Percentiles rank a stretch among this genome's conserved stretches.
Evolutionary conservation across 2,113 vertebrate genomes (phyloP).

Genomic region (Opisthocomus hoazin): DNA sequence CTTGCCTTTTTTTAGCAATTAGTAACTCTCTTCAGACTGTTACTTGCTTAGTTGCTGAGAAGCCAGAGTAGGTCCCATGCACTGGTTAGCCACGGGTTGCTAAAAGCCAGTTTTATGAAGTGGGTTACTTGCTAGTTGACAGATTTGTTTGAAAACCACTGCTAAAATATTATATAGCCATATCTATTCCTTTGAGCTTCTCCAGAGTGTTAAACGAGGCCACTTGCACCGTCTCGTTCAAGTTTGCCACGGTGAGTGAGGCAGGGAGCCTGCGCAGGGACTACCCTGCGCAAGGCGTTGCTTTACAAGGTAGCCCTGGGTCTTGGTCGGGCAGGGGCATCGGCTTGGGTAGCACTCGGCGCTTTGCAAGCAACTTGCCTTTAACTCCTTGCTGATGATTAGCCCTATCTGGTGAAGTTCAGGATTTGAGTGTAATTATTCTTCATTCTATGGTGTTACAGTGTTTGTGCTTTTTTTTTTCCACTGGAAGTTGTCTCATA

Average conservation of each 20-base stretch:
- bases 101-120: not conserved
- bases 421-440: not conserved
- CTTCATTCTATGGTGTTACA: not conserved
- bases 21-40: not conserved
- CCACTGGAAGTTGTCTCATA: not conserved
- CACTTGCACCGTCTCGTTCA: not conserved
- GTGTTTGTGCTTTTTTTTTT: not conserved
- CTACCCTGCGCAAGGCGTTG: rapidly evolving
- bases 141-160: not conserved
- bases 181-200: not conserved
- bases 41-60: not conserved
- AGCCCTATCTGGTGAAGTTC: not conserved
- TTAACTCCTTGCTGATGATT: not conserved
- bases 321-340: not conserved
- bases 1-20: not conserved
- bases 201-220: not conserved
- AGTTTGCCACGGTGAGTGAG: not conserved
- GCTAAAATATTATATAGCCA: not conserved
- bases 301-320: not conserved
- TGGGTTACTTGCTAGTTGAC: not conserved
- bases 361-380: not conserved
- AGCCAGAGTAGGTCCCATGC: not conserved
- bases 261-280: not conserved
- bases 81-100: not conserved
- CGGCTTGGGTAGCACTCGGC: not conserved